Evolutionary conservation across 2,888 invertebrate species (phyloP).

Genomic region (Sinelater perroti): DNA sequence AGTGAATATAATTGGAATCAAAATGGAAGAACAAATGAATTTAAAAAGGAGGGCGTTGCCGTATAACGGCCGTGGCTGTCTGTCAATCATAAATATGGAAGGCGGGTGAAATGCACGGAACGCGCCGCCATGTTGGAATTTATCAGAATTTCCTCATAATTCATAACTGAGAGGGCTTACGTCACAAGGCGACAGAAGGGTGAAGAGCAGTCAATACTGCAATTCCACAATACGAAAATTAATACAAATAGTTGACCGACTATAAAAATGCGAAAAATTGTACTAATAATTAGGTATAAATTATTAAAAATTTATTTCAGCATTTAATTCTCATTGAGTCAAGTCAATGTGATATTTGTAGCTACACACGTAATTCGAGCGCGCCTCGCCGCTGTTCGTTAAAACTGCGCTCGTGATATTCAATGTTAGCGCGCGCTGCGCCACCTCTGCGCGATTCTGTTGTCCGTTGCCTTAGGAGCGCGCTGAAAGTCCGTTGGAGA

Average conservation of each 20-base stretch:
- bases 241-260: background rate
- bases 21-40: no score
- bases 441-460: constrained; percentile 43
- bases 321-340: no score
- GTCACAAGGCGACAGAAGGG: constrained; percentile 55
- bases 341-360: no score
- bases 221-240: background rate
- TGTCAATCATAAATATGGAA: constrained; percentile 37
- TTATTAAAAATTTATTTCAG: background rate
- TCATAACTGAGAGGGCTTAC: constrained; percentile 61
- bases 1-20: no score
- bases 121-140: constrained; percentile 43
- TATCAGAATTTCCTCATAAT: constrained; percentile 58
- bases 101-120: constrained; percentile 28
- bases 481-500: constrained; percentile 54
- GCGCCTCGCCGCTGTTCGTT: no score
- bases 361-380: background rate
- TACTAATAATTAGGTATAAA: background rate
- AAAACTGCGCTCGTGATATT: no score
- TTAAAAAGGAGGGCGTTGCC: no score
- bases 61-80: no score
- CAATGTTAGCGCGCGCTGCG: background rate
- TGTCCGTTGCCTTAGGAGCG: constrained; percentile 48
- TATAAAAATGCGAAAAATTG: background rate
- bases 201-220: constrained; percentile 41